phyloP scores from a whole-genome alignment of 2,797 vertebrate genomes.

The Acipenser transmontanus region DNA sequence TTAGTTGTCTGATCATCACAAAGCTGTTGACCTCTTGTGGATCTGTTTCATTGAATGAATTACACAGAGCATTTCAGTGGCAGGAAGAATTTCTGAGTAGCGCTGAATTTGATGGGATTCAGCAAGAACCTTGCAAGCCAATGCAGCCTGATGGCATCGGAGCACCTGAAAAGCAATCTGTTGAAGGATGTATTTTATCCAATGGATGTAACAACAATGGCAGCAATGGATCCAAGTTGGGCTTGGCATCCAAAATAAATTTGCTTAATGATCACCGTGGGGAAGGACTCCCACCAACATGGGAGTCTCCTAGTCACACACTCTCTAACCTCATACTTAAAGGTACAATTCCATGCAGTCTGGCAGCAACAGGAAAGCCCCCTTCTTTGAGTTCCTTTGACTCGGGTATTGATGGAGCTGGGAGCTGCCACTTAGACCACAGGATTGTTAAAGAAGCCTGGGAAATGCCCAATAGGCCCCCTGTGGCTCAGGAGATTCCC shows the following conservation, averaged over 20 bases:
- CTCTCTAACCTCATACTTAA: conserved; percentile 9
- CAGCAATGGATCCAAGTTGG: background rate
- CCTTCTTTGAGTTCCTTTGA: conserved; percentile 53
- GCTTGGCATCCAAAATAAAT: background rate
- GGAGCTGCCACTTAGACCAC: conserved; percentile 34
- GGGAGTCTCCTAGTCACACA: background rate
- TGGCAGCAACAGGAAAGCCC: conserved; percentile 27
- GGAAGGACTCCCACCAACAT: conserved; percentile 4
- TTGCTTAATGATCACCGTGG: background rate
- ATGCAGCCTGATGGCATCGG: background rate
- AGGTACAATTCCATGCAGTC: background rate
- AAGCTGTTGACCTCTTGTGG: conserved; percentile 47
- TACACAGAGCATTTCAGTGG: conserved; percentile 59
- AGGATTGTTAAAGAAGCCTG: conserved; percentile 22
- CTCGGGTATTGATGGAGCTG: conserved; percentile 54
- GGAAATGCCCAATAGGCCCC: conserved; percentile 17
- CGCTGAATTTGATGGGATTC: background rate
- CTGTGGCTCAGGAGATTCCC: conserved; percentile 13
- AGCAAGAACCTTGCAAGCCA: background rate
- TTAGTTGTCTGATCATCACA: conserved; percentile 51
- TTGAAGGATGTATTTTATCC: background rate
- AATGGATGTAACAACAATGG: background rate
- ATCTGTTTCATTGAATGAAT: conserved; percentile 35
- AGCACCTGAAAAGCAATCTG: background rate
- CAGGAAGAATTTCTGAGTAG: conserved; percentile 48